These are phyloP conservation scores for Crotalus tigris DNA, from an alignment of 2,113 vertebrate genomes.

Conservation along the genomic window DNA sequence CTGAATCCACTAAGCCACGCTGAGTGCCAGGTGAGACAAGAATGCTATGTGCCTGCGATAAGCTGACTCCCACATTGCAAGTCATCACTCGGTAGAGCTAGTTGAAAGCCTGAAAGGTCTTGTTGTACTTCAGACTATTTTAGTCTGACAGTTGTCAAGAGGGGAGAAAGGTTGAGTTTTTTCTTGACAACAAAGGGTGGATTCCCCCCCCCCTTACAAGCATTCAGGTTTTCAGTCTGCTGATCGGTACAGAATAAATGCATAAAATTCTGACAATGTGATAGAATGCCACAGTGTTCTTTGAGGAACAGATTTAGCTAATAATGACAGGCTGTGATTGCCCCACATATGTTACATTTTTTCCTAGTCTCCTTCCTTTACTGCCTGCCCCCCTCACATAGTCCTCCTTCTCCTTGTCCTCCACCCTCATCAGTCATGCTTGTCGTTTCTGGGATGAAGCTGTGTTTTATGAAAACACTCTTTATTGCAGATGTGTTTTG, in stretches of 20 bases:
- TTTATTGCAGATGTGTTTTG: conserved; percentile 16
- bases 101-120: conserved; percentile 1
- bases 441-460: background rate
- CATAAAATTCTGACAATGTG: conserved; percentile 13
- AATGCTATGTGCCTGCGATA: background rate
- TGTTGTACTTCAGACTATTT: conserved; percentile 28
- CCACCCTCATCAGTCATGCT: conserved; percentile 21
- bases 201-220: background rate
- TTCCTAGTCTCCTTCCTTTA: background rate
- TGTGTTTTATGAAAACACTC: background rate
- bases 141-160: conserved; percentile 23
- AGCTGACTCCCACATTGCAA: background rate
- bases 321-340: conserved; percentile 14
- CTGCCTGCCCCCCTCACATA: background rate
- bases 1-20: background rate
- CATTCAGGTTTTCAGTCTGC: conserved; percentile 27
- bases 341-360: conserved; percentile 14
- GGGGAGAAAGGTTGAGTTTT: background rate
- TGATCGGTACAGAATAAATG: conserved; percentile 36
- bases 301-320: conserved; percentile 25
- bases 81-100: background rate
- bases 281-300: conserved; percentile 26
- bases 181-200: conserved; percentile 12
- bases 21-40: background rate
- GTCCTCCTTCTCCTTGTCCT: background rate